phyloP scores from a whole-genome alignment of 2,888 invertebrate species.

The Trimorus sp. region DNA sequence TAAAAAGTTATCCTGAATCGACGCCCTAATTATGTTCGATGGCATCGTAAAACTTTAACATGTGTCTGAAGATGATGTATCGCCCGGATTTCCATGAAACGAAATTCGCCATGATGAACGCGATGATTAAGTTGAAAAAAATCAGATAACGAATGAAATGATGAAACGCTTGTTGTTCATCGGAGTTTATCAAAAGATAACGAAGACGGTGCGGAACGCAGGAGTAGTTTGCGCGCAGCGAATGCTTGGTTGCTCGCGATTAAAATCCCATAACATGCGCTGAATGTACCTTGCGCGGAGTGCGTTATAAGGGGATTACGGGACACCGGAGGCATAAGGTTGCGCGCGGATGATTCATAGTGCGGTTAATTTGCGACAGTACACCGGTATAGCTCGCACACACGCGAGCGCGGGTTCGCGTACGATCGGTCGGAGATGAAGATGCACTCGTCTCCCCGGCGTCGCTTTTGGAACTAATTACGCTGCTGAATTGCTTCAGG shows the following conservation, averaged over 20 bases:
- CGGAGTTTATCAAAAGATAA: conserved; percentile 31
- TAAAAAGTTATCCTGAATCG: too few relatives aligned
- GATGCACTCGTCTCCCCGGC: conserved; percentile 58
- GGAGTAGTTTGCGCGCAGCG: conserved; percentile 50
- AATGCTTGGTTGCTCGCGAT: conserved; percentile 67
- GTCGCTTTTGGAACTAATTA: conserved; percentile 65
- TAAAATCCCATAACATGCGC: conserved; percentile 73
- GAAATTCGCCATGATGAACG: too few relatives aligned
- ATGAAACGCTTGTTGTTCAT: conserved; percentile 14
- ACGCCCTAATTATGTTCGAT: too few relatives aligned
- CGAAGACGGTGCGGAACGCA: conserved; percentile 33
- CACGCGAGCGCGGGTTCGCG: conserved; percentile 18
- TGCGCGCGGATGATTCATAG: conserved; percentile 67
- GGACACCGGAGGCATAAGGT: conserved; percentile 65
- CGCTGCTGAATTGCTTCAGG: conserved; percentile 48
- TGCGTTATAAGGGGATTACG: conserved; percentile 67
- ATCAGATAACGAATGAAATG: neutral
- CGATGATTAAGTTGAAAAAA: neutral
- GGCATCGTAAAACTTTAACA: too few relatives aligned
- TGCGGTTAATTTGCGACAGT: conserved; percentile 67
- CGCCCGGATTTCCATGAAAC: too few relatives aligned
- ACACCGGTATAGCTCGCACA: conserved; percentile 52
- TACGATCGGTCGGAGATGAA: conserved; percentile 56
- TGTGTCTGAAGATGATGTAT: too few relatives aligned
- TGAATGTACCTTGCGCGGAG: conserved; percentile 61